phyloP scores from a whole-genome alignment of 2,888 invertebrate species.

The Plusia festucae region DNA sequence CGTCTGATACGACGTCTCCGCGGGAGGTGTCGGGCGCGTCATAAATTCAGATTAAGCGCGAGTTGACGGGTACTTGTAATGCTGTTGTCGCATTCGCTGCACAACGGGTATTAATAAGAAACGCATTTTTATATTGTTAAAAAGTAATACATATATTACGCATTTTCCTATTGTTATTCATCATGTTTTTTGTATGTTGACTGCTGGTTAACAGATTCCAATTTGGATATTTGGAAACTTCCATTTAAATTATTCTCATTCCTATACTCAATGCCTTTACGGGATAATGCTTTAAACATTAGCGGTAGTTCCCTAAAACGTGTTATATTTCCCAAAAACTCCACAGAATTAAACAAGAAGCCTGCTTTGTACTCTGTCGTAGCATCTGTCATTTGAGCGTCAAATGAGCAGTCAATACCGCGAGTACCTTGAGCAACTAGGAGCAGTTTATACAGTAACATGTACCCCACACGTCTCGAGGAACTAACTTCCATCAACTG shows the following conservation, averaged over 20 bases:
- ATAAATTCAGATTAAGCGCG: conserved; percentile 71
- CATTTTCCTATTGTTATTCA: neutral
- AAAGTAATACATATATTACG: too few relatives aligned
- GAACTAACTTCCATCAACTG: conserved; percentile 62
- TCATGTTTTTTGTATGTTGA: too few relatives aligned
- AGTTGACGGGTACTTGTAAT: conserved; percentile 30
- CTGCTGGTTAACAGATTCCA: neutral
- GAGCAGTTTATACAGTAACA: conserved; percentile 55
- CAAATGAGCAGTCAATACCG: conserved; percentile 16
- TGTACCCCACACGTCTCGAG: conserved; percentile 53
- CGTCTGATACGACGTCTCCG: conserved; percentile 57
- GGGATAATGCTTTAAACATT: too few relatives aligned
- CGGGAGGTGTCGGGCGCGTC: conserved; percentile 63
- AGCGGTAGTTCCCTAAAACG: too few relatives aligned
- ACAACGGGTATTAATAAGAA: too few relatives aligned
- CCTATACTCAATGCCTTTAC: too few relatives aligned
- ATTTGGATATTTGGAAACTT: too few relatives aligned
- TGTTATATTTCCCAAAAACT: neutral
- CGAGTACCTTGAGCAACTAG: conserved; percentile 37
- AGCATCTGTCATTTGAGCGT: neutral
- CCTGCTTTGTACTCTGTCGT: too few relatives aligned
- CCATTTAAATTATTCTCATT: too few relatives aligned
- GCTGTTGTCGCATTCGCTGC: conserved; percentile 28
- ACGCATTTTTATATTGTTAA: too few relatives aligned
- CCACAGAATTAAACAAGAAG: too few relatives aligned